Evolutionary conservation across 1,140 invertebrate species (phyloP).

Genomic region (Leucophenga varia): DNA sequence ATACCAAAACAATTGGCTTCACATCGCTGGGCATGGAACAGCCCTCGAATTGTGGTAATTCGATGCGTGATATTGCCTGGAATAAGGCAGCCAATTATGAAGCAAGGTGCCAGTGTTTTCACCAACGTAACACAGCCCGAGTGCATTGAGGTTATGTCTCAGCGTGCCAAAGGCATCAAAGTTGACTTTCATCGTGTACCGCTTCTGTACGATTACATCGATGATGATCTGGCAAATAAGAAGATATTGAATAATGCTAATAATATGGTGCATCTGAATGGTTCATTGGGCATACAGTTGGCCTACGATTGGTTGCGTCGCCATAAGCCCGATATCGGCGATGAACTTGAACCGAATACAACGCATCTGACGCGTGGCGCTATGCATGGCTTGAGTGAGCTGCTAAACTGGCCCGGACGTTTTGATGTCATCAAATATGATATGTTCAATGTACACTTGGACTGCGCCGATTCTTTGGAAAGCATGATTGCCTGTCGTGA

Average conservation of each 20-base stretch:
- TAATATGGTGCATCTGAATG: slow-evolving; percentile 64
- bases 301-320: slow-evolving; percentile 68
- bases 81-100: slow-evolving; percentile 98
- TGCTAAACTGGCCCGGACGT: slow-evolving; percentile 71
- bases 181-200: slow-evolving; percentile 55
- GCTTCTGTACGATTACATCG: slow-evolving; percentile 18
- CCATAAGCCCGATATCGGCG: slow-evolving; percentile 26
- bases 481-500: slow-evolving; percentile 80
- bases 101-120: slow-evolving; percentile 70
- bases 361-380: slow-evolving; percentile 39
- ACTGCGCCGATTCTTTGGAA: slow-evolving; percentile 92
- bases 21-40: slow-evolving; percentile 91
- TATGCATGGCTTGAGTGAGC: slow-evolving; percentile 59
- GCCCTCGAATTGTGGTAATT: slow-evolving; percentile 77
- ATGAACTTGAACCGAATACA: slow-evolving; percentile 22
- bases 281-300: slow-evolving; percentile 84
- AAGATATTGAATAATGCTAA: slow-evolving; percentile 24
- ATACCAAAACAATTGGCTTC: slow-evolving; percentile 83
- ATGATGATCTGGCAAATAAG: slow-evolving; percentile 18
- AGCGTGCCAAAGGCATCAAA: slow-evolving; percentile 68
- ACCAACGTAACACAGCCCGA: slow-evolving; percentile 68
- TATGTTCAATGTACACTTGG: slow-evolving; percentile 73
- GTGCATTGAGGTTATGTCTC: slow-evolving; percentile 71
- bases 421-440: slow-evolving; percentile 65
- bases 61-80: slow-evolving; percentile 85